A percentile compares a stretch with the other conserved stretches of the same genome.
phyloP scores from a whole-genome alignment of 2,113 vertebrate genomes.

The Lampris megalopsis region DNA sequence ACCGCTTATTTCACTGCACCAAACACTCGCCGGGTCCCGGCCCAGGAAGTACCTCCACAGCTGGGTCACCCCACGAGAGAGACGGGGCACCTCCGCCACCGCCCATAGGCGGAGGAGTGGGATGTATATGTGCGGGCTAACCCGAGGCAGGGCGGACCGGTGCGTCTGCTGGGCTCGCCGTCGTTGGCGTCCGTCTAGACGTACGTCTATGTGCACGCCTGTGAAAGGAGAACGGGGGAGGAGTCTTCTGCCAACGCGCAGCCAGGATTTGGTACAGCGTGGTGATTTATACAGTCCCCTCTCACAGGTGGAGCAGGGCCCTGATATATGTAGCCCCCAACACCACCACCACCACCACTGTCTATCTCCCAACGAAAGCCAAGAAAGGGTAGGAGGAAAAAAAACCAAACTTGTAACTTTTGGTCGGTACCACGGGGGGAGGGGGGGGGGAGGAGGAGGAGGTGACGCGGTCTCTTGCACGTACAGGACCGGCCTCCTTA shows the following conservation, averaged over 20 bases:
- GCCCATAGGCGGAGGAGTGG: conserved; percentile 24
- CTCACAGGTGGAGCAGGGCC: conserved; percentile 56
- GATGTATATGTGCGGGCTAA: conserved; percentile 32
- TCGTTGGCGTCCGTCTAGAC: conserved; percentile 34
- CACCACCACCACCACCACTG: conserved; percentile 9
- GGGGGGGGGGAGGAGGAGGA: conserved; percentile 15
- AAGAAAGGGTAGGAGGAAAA: background rate
- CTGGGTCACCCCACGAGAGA: no score
- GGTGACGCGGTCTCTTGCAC: conserved; percentile 33
- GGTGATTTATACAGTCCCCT: conserved; percentile 56
- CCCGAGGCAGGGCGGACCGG: conserved; percentile 7
- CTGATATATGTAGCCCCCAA: conserved; percentile 61
- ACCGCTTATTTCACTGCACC: no score
- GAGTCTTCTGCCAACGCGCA: conserved; percentile 52
- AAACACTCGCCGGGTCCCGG: no score
- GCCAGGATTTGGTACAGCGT: conserved; percentile 19
- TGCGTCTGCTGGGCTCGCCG: conserved; percentile 4
- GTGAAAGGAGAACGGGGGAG: conserved; percentile 29
- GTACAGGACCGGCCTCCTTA: conserved; percentile 25
- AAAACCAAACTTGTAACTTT: conserved; percentile 59
- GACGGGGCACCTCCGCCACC: no score
- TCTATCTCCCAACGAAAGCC: conserved; percentile 1
- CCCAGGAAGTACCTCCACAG: no score
- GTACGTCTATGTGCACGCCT: conserved; percentile 13
- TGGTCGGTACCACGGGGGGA: conserved; percentile 60